phyloP scores from a whole-genome alignment of 1,140 invertebrate genomes.

The Meteorus sp. region DNA sequence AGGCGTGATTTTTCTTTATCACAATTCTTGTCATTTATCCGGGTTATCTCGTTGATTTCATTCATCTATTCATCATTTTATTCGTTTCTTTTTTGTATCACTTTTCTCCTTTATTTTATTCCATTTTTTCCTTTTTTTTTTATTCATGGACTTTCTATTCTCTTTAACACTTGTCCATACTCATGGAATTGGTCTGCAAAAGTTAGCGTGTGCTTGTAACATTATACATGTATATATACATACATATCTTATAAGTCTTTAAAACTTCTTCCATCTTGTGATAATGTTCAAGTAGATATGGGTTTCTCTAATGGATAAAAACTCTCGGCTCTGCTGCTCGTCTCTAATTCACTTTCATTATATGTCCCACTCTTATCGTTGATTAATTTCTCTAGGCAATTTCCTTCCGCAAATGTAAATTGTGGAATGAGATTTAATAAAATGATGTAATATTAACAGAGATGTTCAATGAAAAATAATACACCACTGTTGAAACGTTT shows the following conservation, averaged over 20 bases:
- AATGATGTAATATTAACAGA: no score
- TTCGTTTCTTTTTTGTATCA: no score
- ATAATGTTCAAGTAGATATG: conserved; percentile 14
- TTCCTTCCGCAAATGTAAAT: no score
- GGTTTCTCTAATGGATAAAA: neutral
- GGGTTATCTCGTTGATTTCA: no score
- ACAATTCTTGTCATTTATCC: no score
- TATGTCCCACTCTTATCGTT: conserved; percentile 4
- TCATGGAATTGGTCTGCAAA: neutral
- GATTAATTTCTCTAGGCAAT: neutral
- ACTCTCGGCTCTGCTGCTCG: conserved; percentile 1
- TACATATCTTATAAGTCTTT: conserved; percentile 4
- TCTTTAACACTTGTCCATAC: neutral
- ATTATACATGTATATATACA: neutral
- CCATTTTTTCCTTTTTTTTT: neutral
- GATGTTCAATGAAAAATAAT: no score
- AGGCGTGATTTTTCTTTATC: no score
- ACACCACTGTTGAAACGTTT: no score
- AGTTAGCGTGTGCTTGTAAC: conserved; percentile 1
- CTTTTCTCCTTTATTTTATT: neutral
- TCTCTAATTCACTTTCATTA: conserved; percentile 14
- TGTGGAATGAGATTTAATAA: no score
- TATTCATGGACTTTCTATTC: neutral
- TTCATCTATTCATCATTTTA: no score
- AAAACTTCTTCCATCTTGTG: conserved; percentile 14